These are phyloP conservation scores for Eugnorisma glareosa DNA, from an alignment of 2,888 invertebrate species.

Conservation along the genomic window DNA sequence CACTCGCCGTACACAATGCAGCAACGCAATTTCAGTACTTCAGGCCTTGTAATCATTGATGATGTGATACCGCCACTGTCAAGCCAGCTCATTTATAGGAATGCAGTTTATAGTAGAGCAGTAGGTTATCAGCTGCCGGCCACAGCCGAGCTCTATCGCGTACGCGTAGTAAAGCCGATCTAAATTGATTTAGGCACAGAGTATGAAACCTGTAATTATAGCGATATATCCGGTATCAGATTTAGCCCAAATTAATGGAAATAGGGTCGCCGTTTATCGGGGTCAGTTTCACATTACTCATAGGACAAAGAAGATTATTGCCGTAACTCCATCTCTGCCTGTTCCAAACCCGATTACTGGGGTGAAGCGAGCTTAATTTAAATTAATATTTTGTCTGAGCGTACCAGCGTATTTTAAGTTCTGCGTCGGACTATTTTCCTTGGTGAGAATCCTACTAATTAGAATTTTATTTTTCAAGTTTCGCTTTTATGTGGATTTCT, in stretches of 20 bases:
- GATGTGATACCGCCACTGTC: no score
- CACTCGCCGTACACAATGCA: not conserved
- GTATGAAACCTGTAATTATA: slow-evolving; percentile 28
- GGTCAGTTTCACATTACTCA: slow-evolving; percentile 26
- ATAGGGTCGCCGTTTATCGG: slow-evolving; percentile 15
- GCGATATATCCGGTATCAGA: slow-evolving; percentile 1
- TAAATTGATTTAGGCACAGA: not conserved
- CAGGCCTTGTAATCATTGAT: not conserved
- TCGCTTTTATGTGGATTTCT: slow-evolving; percentile 5
- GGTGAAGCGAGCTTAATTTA: slow-evolving; percentile 4
- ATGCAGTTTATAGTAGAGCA: no score
- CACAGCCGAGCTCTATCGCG: not conserved
- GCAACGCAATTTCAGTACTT: not conserved
- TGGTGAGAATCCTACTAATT: slow-evolving; percentile 8
- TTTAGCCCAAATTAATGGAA: slow-evolving; percentile 33
- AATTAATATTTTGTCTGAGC: slow-evolving; percentile 11
- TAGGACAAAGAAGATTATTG: slow-evolving; percentile 32
- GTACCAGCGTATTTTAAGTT: not conserved
- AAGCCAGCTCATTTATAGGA: not conserved
- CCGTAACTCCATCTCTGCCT: slow-evolving; percentile 16
- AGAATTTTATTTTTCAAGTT: slow-evolving; percentile 35
- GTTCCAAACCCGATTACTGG: not conserved
- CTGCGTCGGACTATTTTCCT: slow-evolving; percentile 5
- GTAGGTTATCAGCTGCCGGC: not conserved
- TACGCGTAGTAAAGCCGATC: not conserved